Conservation (phyloP, 1,140 invertebrate species). For the Diorhabda elongata region DNA sequence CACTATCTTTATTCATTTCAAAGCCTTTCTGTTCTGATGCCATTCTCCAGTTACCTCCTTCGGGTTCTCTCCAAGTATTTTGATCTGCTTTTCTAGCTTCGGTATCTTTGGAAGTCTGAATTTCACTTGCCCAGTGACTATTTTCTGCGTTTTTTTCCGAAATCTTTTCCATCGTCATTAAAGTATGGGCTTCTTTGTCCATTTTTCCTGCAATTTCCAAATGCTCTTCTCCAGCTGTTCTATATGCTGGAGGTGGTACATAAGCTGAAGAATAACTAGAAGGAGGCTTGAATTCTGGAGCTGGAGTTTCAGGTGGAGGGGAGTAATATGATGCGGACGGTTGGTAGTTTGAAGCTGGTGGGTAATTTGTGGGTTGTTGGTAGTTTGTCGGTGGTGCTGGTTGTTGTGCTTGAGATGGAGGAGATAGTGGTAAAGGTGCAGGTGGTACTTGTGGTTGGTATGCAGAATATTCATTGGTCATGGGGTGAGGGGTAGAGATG, state of each 20-base stretch:
- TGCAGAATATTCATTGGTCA: too few relatives aligned
- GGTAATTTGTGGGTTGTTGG: conserved; percentile 3
- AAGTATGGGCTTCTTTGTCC: conserved; percentile 32
- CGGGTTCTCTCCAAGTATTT: background rate
- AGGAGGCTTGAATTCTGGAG: conserved; percentile 22
- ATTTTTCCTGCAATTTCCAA: conserved; percentile 21
- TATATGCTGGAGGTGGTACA: conserved; percentile 23
- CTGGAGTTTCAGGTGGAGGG: conserved; percentile 13
- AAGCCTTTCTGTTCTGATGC: too few relatives aligned
- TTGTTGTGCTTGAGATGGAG: conserved; percentile 12
- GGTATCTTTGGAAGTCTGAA: background rate
- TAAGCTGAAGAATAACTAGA: conserved; percentile 20
- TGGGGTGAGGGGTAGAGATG: too few relatives aligned
- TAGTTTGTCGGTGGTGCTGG: background rate
- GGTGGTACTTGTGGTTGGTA: too few relatives aligned
- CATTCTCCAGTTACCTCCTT: background rate
- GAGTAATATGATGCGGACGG: conserved; percentile 15
- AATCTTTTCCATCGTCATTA: conserved; percentile 33
- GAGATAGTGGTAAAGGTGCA: background rate
- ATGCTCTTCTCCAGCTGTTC: conserved; percentile 22
- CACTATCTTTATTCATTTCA: too few relatives aligned
- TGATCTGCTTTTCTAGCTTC: conserved; percentile 3
- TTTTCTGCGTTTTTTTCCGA: conserved; percentile 23
- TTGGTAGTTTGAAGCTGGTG: conserved; percentile 11
- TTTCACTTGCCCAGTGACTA: conserved; percentile 15